A percentile compares a stretch with the other conserved stretches of the same genome.
phyloP scores from a whole-genome alignment of 2,797 vertebrate species.

The Sebastes miniatus region DNA sequence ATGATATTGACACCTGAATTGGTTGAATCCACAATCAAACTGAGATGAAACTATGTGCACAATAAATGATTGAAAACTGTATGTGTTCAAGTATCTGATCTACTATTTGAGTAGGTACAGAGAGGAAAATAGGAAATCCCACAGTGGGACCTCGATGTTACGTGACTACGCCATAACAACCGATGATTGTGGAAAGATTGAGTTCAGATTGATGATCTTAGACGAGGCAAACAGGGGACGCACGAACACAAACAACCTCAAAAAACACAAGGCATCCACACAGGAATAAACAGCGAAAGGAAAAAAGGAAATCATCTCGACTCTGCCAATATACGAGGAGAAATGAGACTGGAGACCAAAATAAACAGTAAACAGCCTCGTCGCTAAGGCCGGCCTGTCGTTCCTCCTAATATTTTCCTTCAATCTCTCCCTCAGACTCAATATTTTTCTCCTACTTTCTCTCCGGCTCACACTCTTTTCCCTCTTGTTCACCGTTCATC shows the following conservation, averaged over 20 bases:
- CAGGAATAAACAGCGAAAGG: conserved; percentile 59
- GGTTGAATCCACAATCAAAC: neutral
- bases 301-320: conserved; percentile 57
- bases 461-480: conserved; percentile 2
- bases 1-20: neutral
- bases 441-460: conserved; percentile 11
- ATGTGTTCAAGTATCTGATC: neutral
- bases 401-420: conserved; percentile 51
- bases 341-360: conserved; percentile 65
- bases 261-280: conserved; percentile 41
- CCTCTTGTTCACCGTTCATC: conserved; percentile 19
- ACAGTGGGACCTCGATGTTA: conserved; percentile 8
- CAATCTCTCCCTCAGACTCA: conserved; percentile 16
- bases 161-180: conserved; percentile 12
- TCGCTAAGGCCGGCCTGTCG: conserved; percentile 51
- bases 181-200: conserved; percentile 48
- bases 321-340: conserved; percentile 64
- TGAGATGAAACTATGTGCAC: neutral
- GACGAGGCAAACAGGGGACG: conserved; percentile 41
- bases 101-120: neutral
- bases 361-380: conserved; percentile 67
- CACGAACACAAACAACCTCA: conserved; percentile 32
- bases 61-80: neutral
- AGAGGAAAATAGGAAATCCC: conserved; percentile 32
- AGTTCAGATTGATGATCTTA: conserved; percentile 44